Percentiles rank a stretch among this genome's conserved stretches.
Conservation (phyloP, 2,797 vertebrate genomes). For the Tangara arthus region DNA sequence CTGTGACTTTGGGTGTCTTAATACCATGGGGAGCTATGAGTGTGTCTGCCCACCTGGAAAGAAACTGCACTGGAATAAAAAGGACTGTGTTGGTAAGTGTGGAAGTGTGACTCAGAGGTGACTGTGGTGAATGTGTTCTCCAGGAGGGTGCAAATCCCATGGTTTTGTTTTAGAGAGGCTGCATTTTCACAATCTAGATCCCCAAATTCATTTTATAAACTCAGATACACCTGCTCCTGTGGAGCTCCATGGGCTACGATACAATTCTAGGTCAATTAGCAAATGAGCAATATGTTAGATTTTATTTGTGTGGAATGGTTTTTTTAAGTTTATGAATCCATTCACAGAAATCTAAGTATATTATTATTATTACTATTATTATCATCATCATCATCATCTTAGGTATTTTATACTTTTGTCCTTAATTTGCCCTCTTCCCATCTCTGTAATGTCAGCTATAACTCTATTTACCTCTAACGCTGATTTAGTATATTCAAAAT, state of each 20-base stretch:
- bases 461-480: neutral
- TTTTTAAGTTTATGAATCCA: neutral
- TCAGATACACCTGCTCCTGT: neutral
- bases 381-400: neutral
- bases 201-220: neutral
- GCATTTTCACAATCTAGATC: neutral
- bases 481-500: neutral
- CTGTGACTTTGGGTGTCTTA: slow-evolving; percentile 88
- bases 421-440: neutral
- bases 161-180: neutral
- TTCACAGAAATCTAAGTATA: neutral
- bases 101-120: neutral
- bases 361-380: neutral
- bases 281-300: neutral
- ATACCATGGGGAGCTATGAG: slow-evolving; percentile 89
- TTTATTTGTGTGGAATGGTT: neutral
- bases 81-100: slow-evolving; percentile 90
- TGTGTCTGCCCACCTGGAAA: slow-evolving; percentile 87
- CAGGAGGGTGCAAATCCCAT: neutral
- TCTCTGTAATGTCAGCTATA: neutral
- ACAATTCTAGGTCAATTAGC: neutral
- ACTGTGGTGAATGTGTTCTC: neutral
- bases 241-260: neutral
- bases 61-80: slow-evolving; percentile 95
- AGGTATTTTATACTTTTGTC: neutral